A percentile compares a stretch with the other conserved stretches of the same genome.
These are phyloP conservation scores for Dermolepida albohirtum DNA, from an alignment of 2,888 invertebrate genomes.

Conservation along the genomic window DNA sequence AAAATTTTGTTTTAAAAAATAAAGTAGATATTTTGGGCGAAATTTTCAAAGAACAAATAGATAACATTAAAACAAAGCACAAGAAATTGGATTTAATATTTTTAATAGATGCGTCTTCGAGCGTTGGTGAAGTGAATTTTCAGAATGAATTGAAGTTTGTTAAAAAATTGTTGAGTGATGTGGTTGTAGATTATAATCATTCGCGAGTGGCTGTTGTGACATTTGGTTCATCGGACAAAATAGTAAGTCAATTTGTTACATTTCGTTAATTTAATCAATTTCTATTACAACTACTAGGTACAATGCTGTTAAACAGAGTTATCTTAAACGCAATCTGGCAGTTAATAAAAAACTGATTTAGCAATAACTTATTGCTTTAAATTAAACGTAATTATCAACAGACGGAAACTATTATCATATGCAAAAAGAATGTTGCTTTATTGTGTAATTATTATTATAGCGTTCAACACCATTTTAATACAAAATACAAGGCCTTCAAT, in stretches of 20 bases:
- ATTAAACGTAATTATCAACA: no score
- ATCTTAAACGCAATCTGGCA: no score
- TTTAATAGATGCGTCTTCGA: slow-evolving; percentile 77
- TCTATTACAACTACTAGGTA: no score
- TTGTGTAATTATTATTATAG: no score
- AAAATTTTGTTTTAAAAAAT: slow-evolving; percentile 64
- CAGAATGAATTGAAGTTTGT: slow-evolving; percentile 76
- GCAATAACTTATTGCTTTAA: no score
- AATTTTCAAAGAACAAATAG: slow-evolving; percentile 69
- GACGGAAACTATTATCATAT: no score
- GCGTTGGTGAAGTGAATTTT: slow-evolving; percentile 75
- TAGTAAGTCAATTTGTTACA: slow-evolving; percentile 61
- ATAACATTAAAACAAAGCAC: slow-evolving; percentile 63
- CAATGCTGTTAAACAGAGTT: no score
- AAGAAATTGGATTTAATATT: slow-evolving; percentile 73
- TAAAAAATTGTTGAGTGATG: slow-evolving; percentile 73
- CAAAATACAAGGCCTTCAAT: no score
- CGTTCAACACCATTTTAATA: no score
- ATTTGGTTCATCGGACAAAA: slow-evolving; percentile 71
- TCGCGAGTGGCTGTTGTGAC: slow-evolving; percentile 75
- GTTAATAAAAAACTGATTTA: no score
- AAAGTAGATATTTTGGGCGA: slow-evolving; percentile 69
- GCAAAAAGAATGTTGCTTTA: no score
- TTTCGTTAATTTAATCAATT: no score
- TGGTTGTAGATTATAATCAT: slow-evolving; percentile 73